Base-by-base conservation (phyloP, 2,888 invertebrate species). In the Augiades crinisus region DNA sequence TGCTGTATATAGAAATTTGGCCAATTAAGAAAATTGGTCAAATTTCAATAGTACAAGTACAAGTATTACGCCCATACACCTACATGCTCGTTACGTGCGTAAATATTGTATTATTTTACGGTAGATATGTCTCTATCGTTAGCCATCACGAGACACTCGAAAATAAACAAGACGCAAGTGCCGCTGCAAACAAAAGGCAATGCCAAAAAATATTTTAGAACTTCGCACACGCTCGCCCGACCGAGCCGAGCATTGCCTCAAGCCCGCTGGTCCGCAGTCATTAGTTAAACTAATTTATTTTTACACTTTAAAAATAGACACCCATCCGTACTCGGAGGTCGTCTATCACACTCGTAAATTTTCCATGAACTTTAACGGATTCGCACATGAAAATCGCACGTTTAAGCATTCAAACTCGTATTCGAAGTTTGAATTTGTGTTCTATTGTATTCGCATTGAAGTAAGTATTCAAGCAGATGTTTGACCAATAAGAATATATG, bases 131-230 rank as follows among this genome's bases (percentile, higher is more conserved):
- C 49, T 50, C 41, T 55, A 59, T 59, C 55, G 55, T 58, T 53
- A 64, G 59, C 51, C 57, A 62, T 70, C 71, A 80, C 73, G 70
- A 65, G 75, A 77, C 69, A 63, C 53, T 68, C 74, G 67, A 77
- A 83, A 83, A 83, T 84, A 85, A 81, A 80, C 76, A 81, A 73
- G 65, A 59, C 55, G 54, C 47, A 62, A 49, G 49, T 49, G 41
- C 16, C 10, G 33, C 41, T 34, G 49, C 49, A 49, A 49, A 49
- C 62, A 59, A 57, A 55, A 51, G 27, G 52, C 54, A 62, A 63
- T 79, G 84, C 83, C 83, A 83, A 83, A 75, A 78, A 72, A 70
- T 49, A 41, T 49, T 49, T 49, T 36, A 17, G n/a, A n/a, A n/a
- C n/a, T n/a, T n/a, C n/a, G 49, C 41, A 12, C 10, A 22, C 27